Evolutionary conservation across 2,888 invertebrate genomes (phyloP).

Genomic region (Yponomeuta evonymella): DNA sequence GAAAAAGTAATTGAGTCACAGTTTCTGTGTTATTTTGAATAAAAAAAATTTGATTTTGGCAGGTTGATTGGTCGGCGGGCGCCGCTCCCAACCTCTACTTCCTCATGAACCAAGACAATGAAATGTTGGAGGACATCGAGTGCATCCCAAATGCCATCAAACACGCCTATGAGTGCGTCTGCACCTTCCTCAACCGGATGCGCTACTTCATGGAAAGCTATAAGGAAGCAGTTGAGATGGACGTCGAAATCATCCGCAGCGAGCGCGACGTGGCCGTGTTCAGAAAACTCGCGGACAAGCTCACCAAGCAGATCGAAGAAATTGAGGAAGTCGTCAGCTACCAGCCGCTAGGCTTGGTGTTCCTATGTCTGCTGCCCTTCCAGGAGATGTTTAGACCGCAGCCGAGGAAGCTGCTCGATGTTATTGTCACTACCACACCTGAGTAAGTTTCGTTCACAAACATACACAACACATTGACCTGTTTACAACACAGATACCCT

Average conservation of each 20-base stretch:
- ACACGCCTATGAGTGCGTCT: constrained; percentile 78
- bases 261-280: constrained; percentile 81
- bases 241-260: constrained; percentile 76
- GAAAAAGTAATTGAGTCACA: too few species aligned
- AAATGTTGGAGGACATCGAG: constrained; percentile 70
- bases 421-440: constrained; percentile 79
- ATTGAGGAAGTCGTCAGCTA: constrained; percentile 80
- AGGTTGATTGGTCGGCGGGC: constrained; percentile 85
- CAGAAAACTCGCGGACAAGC: constrained; percentile 80
- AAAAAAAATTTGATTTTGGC: constrained; percentile 49
- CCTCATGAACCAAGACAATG: constrained; percentile 81
- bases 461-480: too few species aligned
- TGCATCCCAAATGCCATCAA: constrained; percentile 76
- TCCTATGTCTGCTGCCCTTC: constrained; percentile 81
- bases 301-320: constrained; percentile 80
- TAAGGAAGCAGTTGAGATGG: constrained; percentile 80
- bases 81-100: constrained; percentile 82
- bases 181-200: constrained; percentile 80
- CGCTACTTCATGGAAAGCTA: constrained; percentile 80
- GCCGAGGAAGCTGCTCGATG: constrained; percentile 80
- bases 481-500: too few species aligned
- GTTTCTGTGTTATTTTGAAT: too few species aligned
- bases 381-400: constrained; percentile 83
- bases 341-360: constrained; percentile 84
- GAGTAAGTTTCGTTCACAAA: constrained; percentile 62